A percentile compares a stretch with the other conserved stretches of the same genome.
Evolutionary conservation across 2,888 invertebrate genomes (phyloP).

Genomic region (Peribatodes rhomboidaria): DNA sequence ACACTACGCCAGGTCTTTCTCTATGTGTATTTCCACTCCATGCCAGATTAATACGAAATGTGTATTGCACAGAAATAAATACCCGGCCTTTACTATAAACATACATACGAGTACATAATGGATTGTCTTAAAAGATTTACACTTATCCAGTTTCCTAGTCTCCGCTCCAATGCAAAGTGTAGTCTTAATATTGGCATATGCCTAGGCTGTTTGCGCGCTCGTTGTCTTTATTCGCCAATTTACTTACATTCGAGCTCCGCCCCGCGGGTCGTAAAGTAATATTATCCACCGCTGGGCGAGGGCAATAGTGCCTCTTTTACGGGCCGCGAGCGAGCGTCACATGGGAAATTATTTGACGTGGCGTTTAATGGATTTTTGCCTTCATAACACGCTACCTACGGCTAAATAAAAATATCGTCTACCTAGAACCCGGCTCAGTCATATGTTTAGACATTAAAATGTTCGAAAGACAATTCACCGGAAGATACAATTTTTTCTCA

Average conservation of each 20-base stretch:
- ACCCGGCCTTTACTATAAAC: background rate
- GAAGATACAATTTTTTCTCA: background rate
- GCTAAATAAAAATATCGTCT: constrained; percentile 78
- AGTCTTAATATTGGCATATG: constrained; percentile 36
- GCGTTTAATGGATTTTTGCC: constrained; percentile 86
- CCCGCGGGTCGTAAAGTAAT: constrained; percentile 85
- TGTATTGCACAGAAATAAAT: background rate
- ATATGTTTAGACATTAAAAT: constrained; percentile 54
- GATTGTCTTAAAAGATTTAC: background rate
- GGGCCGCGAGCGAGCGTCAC: constrained; percentile 85
- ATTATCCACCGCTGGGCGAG: constrained; percentile 83
- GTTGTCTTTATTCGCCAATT: constrained; percentile 85
- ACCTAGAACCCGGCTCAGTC: constrained; percentile 57
- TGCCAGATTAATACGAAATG: background rate
- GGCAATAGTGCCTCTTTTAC: constrained; percentile 86
- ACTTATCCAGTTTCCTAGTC: background rate
- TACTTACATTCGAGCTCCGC: constrained; percentile 81
- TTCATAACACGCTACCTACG: constrained; percentile 84
- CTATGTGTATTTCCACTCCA: background rate
- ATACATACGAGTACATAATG: background rate
- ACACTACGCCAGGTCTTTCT: background rate
- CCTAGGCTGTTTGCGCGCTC: constrained; percentile 51
- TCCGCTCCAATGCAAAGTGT: constrained; percentile 18
- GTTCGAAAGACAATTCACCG: constrained; percentile 43
- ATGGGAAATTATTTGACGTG: constrained; percentile 87